These are phyloP conservation scores for Caerostris extrusa DNA, from an alignment of 1,140 invertebrate species.

Conservation along the genomic window DNA sequence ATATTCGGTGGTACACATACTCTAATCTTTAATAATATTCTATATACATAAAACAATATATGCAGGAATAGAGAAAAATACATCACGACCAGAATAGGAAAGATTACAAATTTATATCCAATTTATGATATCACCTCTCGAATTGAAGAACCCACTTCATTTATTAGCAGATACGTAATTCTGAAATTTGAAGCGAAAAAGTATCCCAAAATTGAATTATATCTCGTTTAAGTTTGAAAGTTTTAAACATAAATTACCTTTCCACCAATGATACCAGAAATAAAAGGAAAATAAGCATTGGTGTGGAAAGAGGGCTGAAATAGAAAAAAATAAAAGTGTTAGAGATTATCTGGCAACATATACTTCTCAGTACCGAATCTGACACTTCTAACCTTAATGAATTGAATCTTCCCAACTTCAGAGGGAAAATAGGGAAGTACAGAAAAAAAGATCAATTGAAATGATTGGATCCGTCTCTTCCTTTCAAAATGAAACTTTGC, in stretches of 20 bases:
- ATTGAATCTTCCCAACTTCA: slow-evolving; percentile 62
- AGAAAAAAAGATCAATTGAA: slow-evolving; percentile 72
- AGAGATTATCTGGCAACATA: slow-evolving; percentile 53
- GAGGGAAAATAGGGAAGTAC: neutral
- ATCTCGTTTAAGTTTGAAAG: slow-evolving; percentile 32
- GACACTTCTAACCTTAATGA: slow-evolving; percentile 68
- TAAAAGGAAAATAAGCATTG: slow-evolving; percentile 3
- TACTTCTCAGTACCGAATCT: slow-evolving; percentile 46
- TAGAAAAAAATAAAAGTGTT: neutral
- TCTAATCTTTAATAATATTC: no score
- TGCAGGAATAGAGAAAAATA: no score
- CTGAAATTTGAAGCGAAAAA: slow-evolving; percentile 33
- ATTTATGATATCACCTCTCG: neutral
- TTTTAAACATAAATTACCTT: slow-evolving; percentile 4
- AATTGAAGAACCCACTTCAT: neutral
- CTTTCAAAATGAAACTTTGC: slow-evolving; percentile 71
- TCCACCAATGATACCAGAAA: neutral
- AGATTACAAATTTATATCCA: neutral
- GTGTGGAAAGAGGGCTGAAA: slow-evolving; percentile 23
- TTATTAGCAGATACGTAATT: slow-evolving; percentile 37
- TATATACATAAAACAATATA: no score
- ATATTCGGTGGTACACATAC: no score
- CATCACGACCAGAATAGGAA: neutral
- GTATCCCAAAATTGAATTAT: slow-evolving; percentile 29
- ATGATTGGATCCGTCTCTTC: slow-evolving; percentile 64